Conservation (phyloP, 2,113 vertebrate species). For the Pimephales promelas region DNA sequence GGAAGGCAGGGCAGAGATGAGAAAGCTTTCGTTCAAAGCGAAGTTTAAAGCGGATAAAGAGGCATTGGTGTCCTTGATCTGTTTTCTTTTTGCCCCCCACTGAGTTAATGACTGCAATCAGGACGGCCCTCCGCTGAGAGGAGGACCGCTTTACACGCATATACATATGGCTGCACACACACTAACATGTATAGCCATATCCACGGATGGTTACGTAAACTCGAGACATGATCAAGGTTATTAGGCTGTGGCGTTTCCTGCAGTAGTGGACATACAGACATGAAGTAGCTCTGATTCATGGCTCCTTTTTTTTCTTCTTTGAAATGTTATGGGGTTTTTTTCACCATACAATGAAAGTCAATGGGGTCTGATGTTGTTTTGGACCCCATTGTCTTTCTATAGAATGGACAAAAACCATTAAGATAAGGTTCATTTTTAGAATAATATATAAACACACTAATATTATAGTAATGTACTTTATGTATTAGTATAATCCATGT, state of each 20-base stretch:
- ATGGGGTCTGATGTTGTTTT: neutral
- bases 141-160: neutral
- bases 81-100: neutral
- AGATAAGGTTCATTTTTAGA: neutral
- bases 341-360: neutral
- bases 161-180: neutral
- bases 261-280: neutral
- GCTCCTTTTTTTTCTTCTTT: neutral
- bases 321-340: neutral
- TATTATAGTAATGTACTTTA: neutral
- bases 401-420: neutral
- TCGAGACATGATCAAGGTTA: neutral
- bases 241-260: neutral
- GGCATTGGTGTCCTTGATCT: neutral
- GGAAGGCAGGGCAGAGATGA: neutral
- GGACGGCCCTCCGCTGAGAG: neutral
- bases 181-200: constrained; percentile 11
- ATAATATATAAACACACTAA: neutral
- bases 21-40: constrained; percentile 25
- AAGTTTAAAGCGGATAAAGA: constrained; percentile 9
- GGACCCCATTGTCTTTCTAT: neutral
- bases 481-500: neutral
- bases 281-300: neutral
- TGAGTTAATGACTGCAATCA: constrained; percentile 27
- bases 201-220: neutral